phyloP scores from a whole-genome alignment of 2,888 invertebrate species.

The Pseudanteris insignis region DNA sequence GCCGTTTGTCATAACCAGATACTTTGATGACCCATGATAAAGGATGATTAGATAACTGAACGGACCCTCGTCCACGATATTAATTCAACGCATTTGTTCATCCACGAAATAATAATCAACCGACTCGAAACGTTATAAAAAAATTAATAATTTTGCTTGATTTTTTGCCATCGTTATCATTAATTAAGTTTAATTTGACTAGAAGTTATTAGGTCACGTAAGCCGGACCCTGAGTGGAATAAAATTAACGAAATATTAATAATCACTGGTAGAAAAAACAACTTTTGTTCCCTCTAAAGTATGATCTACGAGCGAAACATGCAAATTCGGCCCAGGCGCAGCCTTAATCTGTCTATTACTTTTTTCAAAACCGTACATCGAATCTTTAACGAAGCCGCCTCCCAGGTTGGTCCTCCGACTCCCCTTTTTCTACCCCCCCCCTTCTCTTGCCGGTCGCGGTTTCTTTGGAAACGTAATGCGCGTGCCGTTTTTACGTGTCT shows the following conservation, averaged over 20 bases:
- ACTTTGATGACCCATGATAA: slow-evolving; percentile 65
- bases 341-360: slow-evolving; percentile 38
- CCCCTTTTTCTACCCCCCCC: slow-evolving; percentile 10
- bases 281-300: slow-evolving; percentile 15
- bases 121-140: too few relatives aligned
- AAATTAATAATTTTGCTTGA: too few relatives aligned
- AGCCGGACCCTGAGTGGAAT: too few relatives aligned
- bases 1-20: slow-evolving; percentile 58
- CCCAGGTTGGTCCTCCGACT: slow-evolving; percentile 25
- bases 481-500: slow-evolving; percentile 53
- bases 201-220: too few relatives aligned
- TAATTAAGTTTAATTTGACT: too few relatives aligned
- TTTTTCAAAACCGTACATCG: slow-evolving; percentile 29
- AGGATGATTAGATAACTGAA: slow-evolving; percentile 53
- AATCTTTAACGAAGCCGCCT: slow-evolving; percentile 47
- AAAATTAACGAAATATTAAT: neutral
- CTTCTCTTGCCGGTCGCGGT: slow-evolving; percentile 48
- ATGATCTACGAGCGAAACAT: slow-evolving; percentile 33
- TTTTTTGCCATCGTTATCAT: too few relatives aligned
- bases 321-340: slow-evolving; percentile 24
- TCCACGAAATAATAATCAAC: too few relatives aligned
- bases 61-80: too few relatives aligned
- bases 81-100: too few relatives aligned
- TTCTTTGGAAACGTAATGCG: slow-evolving; percentile 65
- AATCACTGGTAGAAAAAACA: slow-evolving; percentile 2